Evolutionary conservation across 1,140 invertebrate genomes (phyloP).

Genomic region (Matsumurasca onukii): DNA sequence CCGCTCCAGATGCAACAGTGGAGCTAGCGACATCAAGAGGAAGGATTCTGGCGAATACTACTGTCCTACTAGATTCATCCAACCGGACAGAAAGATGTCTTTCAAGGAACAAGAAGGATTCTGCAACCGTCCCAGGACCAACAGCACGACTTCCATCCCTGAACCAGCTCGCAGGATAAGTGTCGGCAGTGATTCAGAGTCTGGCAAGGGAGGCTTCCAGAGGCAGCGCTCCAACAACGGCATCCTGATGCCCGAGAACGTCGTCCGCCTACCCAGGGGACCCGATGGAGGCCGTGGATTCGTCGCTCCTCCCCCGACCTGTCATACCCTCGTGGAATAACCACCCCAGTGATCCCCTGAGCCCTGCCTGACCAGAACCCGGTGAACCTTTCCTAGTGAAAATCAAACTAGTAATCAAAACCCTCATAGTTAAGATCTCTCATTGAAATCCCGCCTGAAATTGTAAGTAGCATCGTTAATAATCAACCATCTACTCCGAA

Average conservation of each 20-base stretch:
- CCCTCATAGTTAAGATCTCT: neutral
- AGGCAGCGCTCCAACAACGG: slow-evolving; percentile 30
- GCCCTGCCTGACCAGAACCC: too few species aligned
- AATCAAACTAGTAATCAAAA: neutral
- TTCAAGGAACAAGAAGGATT: slow-evolving; percentile 29
- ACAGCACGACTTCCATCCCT: slow-evolving; percentile 33
- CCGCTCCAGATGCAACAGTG: slow-evolving; percentile 56
- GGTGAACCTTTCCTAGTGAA: too few species aligned
- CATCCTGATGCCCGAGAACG: slow-evolving; percentile 53
- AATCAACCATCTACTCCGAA: neutral
- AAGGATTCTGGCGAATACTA: slow-evolving; percentile 36
- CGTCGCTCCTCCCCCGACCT: slow-evolving; percentile 35
- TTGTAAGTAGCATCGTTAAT: too few species aligned
- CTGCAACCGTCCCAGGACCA: slow-evolving; percentile 33
- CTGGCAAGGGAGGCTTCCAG: slow-evolving; percentile 9
- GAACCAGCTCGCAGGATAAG: slow-evolving; percentile 19
- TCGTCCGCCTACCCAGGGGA: slow-evolving; percentile 76
- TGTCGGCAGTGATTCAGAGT: slow-evolving; percentile 3
- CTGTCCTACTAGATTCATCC: slow-evolving; percentile 23
- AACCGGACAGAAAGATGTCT: slow-evolving; percentile 22
- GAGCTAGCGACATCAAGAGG: slow-evolving; percentile 37
- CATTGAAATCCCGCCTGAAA: neutral
- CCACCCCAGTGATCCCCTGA: neutral
- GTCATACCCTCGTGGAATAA: slow-evolving; percentile 40
- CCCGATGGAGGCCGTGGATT: slow-evolving; percentile 85